A percentile compares a stretch with the other conserved stretches of the same genome.
Conservation (phyloP, 1,140 invertebrate genomes). For the Atopsyche davidsoni region DNA sequence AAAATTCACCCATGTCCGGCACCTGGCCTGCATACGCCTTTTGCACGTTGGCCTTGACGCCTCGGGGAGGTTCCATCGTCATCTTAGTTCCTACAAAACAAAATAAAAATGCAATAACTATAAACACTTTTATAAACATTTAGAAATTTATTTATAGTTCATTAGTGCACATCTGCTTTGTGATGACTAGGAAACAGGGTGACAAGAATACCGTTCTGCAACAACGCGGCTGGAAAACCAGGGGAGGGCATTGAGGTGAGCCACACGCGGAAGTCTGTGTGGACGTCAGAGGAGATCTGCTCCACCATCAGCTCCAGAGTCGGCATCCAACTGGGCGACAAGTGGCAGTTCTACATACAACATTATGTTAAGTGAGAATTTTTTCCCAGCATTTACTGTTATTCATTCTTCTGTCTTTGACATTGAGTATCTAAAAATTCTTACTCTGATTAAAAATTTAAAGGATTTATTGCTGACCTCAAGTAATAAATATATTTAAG, state of each 20-base stretch:
- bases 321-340: slow-evolving; percentile 89
- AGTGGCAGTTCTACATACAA: slow-evolving; percentile 88
- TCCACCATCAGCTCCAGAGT: slow-evolving; percentile 71
- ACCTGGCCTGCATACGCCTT: slow-evolving; percentile 78
- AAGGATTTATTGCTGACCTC: no score
- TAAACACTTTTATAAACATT: neutral
- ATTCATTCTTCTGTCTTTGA: no score
- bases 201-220: slow-evolving; percentile 66
- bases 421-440: no score
- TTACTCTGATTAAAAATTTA: no score
- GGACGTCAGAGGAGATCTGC: slow-evolving; percentile 62
- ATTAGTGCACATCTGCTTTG: neutral
- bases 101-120: neutral
- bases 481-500: no score
- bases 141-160: neutral
- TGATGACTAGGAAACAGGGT: neutral
- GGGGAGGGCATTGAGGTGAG: slow-evolving; percentile 85
- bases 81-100: slow-evolving; percentile 61
- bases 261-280: slow-evolving; percentile 77
- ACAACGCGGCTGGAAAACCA: slow-evolving; percentile 75
- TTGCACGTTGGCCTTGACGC: slow-evolving; percentile 78
- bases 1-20: slow-evolving; percentile 61
- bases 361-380: no score
- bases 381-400: no score
- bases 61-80: slow-evolving; percentile 87